Conservation (phyloP, 1,140 invertebrate species). For the Trachelipus rathkii region DNA sequence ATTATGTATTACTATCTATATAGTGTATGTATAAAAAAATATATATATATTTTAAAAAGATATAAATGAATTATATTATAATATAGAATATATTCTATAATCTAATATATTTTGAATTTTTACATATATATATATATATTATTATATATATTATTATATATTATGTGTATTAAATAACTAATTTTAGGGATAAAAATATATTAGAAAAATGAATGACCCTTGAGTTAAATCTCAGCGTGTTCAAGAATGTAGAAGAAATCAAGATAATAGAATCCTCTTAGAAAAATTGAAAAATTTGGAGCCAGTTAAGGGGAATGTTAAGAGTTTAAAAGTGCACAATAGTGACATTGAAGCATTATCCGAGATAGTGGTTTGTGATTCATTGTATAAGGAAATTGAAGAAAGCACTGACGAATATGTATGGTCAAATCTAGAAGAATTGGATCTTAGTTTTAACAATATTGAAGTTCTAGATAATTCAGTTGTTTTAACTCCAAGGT, state of each 20-base stretch:
- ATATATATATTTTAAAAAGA: too few species aligned
- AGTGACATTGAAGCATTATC: constrained; percentile 60
- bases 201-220: constrained; percentile 37
- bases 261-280: constrained; percentile 61
- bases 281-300: constrained; percentile 45
- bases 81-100: too few species aligned
- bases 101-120: too few species aligned
- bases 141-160: too few species aligned
- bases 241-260: constrained; percentile 55
- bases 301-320: constrained; percentile 65
- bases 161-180: too few species aligned
- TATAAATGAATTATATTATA: too few species aligned
- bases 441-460: constrained; percentile 75
- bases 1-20: too few species aligned
- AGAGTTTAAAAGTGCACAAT: constrained; percentile 59
- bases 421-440: constrained; percentile 63
- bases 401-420: constrained; percentile 50
- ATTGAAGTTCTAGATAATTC: constrained; percentile 72
- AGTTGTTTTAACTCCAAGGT: constrained; percentile 70
- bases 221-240: constrained; percentile 32
- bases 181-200: constrained; percentile 40
- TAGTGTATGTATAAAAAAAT: too few species aligned
- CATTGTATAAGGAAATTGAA: constrained; percentile 57
- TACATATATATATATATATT: too few species aligned
- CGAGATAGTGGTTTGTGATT: constrained; percentile 72